Percentiles rank a stretch among this genome's conserved stretches.
phyloP scores from a whole-genome alignment of 2,113 vertebrate genomes.

The Pimephales promelas region DNA sequence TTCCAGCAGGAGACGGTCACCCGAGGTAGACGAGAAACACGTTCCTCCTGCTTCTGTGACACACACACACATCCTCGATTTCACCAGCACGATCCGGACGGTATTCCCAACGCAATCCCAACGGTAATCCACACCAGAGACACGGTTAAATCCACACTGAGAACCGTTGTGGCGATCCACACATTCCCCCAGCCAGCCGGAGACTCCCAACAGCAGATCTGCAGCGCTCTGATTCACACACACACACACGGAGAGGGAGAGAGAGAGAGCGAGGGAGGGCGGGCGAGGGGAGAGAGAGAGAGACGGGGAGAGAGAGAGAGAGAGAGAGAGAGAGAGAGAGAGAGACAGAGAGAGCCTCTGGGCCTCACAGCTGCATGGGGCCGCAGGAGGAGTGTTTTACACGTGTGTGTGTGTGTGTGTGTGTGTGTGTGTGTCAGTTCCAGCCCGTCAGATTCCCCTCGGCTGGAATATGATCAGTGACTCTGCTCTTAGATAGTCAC shows the following conservation, averaged over 20 bases:
- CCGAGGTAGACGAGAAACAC: background rate
- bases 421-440: background rate
- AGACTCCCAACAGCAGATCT: slow-evolving; percentile 36
- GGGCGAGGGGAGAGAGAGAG: slow-evolving; percentile 8
- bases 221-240: slow-evolving; percentile 12
- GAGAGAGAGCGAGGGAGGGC: background rate
- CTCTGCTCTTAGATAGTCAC: background rate
- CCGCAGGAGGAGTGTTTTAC: background rate
- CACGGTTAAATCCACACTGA: slow-evolving; percentile 22
- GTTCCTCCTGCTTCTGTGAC: slow-evolving; percentile 52
- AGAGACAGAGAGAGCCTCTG: slow-evolving; percentile 10
- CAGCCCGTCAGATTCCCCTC: slow-evolving; percentile 1
- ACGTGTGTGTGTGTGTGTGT: background rate
- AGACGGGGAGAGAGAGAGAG: background rate
- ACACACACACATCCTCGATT: slow-evolving; percentile 54
- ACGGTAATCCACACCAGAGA: background rate
- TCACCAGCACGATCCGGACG: slow-evolving; percentile 12
- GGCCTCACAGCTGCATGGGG: slow-evolving; percentile 35
- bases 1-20: slow-evolving; percentile 52
- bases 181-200: slow-evolving; percentile 19
- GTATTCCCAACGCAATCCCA: slow-evolving; percentile 28
- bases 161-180: background rate
- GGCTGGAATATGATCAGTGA: background rate
- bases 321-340: slow-evolving; percentile 17
- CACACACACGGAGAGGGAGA: background rate